These are phyloP conservation scores for Cliona cf. orientalis DNA, from an alignment of 37 sponge, comb jelly and placozoan genomes.

Conservation along the genomic window DNA sequence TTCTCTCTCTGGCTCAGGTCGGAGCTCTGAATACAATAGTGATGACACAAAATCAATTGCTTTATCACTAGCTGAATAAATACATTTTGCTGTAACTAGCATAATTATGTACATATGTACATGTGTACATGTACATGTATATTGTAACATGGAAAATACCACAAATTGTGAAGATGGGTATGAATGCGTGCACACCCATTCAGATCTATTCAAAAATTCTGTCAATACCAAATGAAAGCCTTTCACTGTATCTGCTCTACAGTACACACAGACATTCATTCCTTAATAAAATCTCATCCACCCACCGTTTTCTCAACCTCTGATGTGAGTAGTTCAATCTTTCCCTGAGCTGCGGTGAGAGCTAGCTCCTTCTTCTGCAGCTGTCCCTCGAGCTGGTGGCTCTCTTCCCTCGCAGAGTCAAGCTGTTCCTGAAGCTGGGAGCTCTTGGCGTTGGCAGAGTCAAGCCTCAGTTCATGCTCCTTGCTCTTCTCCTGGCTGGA, in stretches of 20 bases:
- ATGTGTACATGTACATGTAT: neutral
- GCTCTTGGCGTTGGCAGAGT: slow-evolving; percentile 15
- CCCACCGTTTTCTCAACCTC: slow-evolving; percentile 52
- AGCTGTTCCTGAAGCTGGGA: slow-evolving; percentile 7
- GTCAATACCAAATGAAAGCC: no score
- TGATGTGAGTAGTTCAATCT: slow-evolving; percentile 39
- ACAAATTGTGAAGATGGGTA: neutral
- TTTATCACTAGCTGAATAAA: neutral
- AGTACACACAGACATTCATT: no score
- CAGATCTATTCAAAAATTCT: neutral
- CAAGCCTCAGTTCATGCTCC: slow-evolving; percentile 47
- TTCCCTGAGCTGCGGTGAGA: slow-evolving; percentile 17
- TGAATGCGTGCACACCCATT: neutral
- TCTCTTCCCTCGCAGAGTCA: slow-evolving; percentile 17
- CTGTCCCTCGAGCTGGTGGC: slow-evolving; percentile 25
- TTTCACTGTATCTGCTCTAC: no score
- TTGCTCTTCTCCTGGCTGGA: slow-evolving; percentile 15
- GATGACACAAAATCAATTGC: no score
- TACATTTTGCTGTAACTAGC: neutral
- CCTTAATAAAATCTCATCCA: no score
- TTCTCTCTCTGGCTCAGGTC: slow-evolving; percentile 31
- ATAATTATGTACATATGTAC: neutral
- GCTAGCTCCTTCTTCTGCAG: slow-evolving; percentile 45
- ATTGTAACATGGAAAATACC: neutral
- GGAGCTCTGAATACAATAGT: slow-evolving; percentile 8